A percentile compares a stretch with the other conserved stretches of the same genome.
These are phyloP conservation scores for Tiliacea citrago DNA, from an alignment of 2,888 invertebrate species.

Conservation along the genomic window DNA sequence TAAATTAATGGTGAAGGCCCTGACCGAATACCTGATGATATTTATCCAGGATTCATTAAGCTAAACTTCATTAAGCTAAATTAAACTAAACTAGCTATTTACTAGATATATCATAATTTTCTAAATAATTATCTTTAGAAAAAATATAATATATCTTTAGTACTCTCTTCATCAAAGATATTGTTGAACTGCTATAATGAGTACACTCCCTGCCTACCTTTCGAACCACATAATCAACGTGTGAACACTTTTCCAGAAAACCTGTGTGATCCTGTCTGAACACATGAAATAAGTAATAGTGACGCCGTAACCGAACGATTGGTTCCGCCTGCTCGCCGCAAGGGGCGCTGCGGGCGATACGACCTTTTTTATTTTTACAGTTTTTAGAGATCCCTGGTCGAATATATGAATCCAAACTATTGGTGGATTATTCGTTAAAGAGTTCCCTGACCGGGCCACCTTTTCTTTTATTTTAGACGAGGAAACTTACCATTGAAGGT, in stretches of 20 bases:
- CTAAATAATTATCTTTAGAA: not conserved
- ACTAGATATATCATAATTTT: not conserved
- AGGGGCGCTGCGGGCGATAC: constrained; percentile 72
- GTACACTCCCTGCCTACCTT: not conserved
- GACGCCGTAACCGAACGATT: constrained; percentile 75
- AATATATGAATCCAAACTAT: constrained; percentile 2
- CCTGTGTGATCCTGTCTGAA: constrained; percentile 51
- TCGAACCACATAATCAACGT: constrained; percentile 24
- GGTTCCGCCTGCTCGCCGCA: constrained; percentile 74
- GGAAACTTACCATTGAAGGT: accelerated
- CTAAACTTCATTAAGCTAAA: not conserved
- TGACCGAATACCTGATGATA: not conserved
- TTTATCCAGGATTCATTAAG: no score
- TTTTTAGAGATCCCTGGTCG: constrained; percentile 66
- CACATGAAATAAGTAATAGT: constrained; percentile 64
- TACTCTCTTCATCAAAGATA: not conserved
- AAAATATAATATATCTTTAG: no score
- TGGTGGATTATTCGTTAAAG: not conserved
- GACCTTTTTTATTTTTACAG: constrained; percentile 54
- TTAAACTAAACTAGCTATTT: not conserved
- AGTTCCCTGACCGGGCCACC: no score
- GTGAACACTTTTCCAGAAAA: constrained; percentile 53
- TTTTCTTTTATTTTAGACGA: not conserved
- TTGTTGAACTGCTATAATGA: not conserved
- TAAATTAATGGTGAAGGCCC: constrained; percentile 31